Evolutionary conservation across 2,888 invertebrate genomes (phyloP), one percentile per base, ranked within the genome.

Genomic region (Plutella xylostella): DNA sequence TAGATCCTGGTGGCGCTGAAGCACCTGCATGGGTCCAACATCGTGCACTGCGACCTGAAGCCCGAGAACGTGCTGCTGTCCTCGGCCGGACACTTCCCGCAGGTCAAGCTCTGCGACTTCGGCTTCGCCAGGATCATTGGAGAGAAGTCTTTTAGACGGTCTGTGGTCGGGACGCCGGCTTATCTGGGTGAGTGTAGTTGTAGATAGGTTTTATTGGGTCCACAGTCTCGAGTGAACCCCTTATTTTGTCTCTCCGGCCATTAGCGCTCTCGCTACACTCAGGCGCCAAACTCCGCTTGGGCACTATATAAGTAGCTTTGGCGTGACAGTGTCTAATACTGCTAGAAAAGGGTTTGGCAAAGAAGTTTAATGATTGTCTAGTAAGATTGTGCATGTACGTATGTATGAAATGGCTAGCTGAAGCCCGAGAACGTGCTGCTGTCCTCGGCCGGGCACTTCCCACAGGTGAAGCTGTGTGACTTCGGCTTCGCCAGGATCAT

Each of bases 401-500:
- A n/a, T n/a, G n/a, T n/a, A n/a, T n/a, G n/a, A n/a, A n/a, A n/a
- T n/a, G n/a, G 99, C 82, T 96, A 96, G 84, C 82, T 96, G 61
- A 96, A 96, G 73, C 99, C 99, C 3, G 99, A 99, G 83, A 99
- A 99, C 80, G 98, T 99, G 20, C 86, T 99, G 50, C 87, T 99
- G 45, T 97, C 96, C 45, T 94, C 96, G 4, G 95, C 97, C 76
- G 90, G 91, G 21, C 96, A 97, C 68, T 97, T 95, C 78, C 98
- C 98, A 25, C 98, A 98, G 85, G 98, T 98, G 42, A 99, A 99
- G 82, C 86, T 99, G 22, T 99, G 98, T 78, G 99, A 99, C 87
- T 99, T 99, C 80, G 99, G 99, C 40, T 99, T 98, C 85, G 98
- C 99, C 6, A 85, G 98, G 55, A 99, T 99, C 68, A 99, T 99